Conservation (phyloP, 2,888 invertebrate genomes). For the Euproctis similis region DNA sequence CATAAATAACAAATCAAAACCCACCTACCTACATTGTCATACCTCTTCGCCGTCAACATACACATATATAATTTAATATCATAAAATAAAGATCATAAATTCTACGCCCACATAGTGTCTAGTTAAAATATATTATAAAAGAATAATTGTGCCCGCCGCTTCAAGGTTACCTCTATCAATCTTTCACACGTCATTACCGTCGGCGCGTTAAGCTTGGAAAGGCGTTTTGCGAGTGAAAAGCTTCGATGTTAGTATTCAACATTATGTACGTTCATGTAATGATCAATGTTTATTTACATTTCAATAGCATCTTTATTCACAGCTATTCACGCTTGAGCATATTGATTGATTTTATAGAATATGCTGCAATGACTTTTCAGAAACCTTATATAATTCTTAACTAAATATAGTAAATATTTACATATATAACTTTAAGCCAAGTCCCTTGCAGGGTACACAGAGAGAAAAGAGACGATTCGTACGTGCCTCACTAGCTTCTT, state of each 20-base stretch:
- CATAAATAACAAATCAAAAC: conserved; percentile 24
- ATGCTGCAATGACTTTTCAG: too few relatives aligned
- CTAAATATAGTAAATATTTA: too few relatives aligned
- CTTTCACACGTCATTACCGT: conserved; percentile 38
- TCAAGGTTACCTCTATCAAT: conserved; percentile 35
- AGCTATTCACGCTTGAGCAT: too few relatives aligned
- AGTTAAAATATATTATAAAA: conserved; percentile 33
- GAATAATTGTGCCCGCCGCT: conserved; percentile 28
- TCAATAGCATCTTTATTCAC: conserved; percentile 19
- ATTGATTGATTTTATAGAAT: too few relatives aligned
- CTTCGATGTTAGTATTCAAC: conserved; percentile 4
- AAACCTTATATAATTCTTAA: too few relatives aligned
- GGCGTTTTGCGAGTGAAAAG: conserved; percentile 28
- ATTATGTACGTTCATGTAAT: conserved; percentile 12
- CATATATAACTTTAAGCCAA: too few relatives aligned
- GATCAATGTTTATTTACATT: conserved; percentile 19
- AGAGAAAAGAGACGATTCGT: too few relatives aligned
- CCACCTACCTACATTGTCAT: conserved; percentile 29
- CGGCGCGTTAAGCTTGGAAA: conserved; percentile 40
- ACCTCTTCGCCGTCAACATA: conserved; percentile 27
- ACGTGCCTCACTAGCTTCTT: too few relatives aligned
- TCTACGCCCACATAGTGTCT: conserved; percentile 26
- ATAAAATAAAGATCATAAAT: conserved; percentile 32
- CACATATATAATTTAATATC: conserved; percentile 27
- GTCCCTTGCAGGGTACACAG: too few relatives aligned